Conservation (phyloP, 2,113 vertebrate species). For the Fulica atra region DNA sequence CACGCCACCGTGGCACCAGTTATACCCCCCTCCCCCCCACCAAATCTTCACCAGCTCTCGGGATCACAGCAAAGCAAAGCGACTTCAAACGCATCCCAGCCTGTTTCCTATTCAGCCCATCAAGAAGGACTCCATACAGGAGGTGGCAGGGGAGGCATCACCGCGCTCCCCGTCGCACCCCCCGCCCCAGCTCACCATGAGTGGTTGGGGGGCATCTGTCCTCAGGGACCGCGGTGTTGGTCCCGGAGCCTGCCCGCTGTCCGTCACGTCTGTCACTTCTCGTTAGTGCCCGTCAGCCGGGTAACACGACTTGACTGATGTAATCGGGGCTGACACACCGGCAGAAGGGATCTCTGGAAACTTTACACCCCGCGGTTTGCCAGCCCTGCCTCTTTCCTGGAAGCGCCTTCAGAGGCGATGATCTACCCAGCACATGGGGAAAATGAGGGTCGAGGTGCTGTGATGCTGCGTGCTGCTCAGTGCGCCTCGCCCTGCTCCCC, state of each 20-base stretch:
- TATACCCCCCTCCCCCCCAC: neutral
- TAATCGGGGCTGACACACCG: neutral
- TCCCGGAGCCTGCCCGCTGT: neutral
- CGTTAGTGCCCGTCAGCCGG: neutral
- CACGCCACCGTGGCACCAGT: neutral
- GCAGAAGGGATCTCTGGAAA: neutral
- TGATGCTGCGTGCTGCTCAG: accelerated
- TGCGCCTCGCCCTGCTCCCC: accelerated
- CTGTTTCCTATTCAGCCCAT: neutral
- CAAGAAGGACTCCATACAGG: neutral
- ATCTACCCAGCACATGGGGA: neutral
- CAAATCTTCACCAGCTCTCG: neutral
- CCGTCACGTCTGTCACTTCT: conserved; percentile 64
- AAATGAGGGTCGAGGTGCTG: accelerated
- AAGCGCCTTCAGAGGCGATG: neutral
- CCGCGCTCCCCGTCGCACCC: neutral
- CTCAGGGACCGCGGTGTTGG: neutral
- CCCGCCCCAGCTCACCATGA: accelerated
- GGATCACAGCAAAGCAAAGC: neutral
- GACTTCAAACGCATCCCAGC: neutral
- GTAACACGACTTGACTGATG: conserved; percentile 34
- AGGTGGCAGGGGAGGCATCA: neutral
- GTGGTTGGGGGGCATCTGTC: neutral
- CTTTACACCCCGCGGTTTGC: neutral
- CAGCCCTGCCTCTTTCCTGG: neutral